Evolutionary conservation across 2,888 invertebrate genomes (phyloP).

Genomic region (Ernsta delagoae): DNA sequence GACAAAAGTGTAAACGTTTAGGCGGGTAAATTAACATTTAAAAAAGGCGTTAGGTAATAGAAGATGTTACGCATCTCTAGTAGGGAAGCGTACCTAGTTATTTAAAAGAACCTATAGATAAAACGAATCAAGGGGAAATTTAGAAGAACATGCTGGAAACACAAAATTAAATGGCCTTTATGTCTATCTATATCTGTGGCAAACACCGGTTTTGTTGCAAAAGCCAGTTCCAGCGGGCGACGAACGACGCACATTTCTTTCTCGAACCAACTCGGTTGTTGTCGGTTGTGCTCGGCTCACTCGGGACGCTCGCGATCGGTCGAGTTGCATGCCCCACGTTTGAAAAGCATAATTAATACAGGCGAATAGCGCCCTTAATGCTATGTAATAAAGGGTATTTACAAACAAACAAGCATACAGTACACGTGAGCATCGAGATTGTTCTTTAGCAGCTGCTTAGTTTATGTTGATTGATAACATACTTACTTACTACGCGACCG

Average conservation of each 20-base stretch:
- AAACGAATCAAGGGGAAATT: background rate
- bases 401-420: constrained; percentile 5
- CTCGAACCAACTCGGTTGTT: constrained; percentile 23
- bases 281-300: constrained; percentile 8
- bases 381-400: constrained; percentile 4
- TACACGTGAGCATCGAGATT: constrained; percentile 29
- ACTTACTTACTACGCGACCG: background rate
- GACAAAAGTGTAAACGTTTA: no score
- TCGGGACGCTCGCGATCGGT: background rate
- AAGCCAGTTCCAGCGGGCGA: constrained; percentile 16
- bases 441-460: constrained; percentile 23
- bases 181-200: constrained; percentile 1
- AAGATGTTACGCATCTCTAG: no score
- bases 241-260: constrained; percentile 14
- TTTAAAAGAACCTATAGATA: no score
- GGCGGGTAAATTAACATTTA: no score
- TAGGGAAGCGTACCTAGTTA: no score
- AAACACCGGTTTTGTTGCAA: constrained; percentile 9
- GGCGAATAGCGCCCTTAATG: constrained; percentile 11
- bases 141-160: constrained; percentile 1
- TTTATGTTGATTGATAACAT: background rate
- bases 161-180: background rate
- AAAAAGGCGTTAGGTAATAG: no score
- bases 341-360: background rate
- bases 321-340: constrained; percentile 12